Percentiles rank a stretch among this genome's conserved stretches.
Conservation (phyloP, 2,113 vertebrate genomes). For the Hyaena hyaena region DNA sequence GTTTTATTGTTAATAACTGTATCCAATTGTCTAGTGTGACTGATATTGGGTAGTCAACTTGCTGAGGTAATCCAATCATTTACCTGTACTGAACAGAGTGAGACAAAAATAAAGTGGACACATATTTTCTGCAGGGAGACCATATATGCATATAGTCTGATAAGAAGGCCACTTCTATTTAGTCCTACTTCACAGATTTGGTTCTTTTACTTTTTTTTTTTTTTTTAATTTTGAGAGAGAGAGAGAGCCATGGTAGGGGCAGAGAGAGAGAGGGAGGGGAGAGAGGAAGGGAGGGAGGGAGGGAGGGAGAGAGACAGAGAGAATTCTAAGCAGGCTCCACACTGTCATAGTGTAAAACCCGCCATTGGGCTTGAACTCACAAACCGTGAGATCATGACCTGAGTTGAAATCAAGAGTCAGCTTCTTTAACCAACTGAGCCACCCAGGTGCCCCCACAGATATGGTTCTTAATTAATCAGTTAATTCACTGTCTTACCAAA, state of each 20-base stretch:
- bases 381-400: too few relatives aligned
- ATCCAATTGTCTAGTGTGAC: not conserved
- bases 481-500: not conserved
- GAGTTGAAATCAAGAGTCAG: too few relatives aligned
- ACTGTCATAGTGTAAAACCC: too few relatives aligned
- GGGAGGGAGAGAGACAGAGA: too few relatives aligned
- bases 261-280: too few relatives aligned
- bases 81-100: not conserved
- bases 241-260: too few relatives aligned
- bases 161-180: not conserved
- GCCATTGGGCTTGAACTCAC: too few relatives aligned
- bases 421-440: too few relatives aligned
- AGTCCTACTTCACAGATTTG: not conserved
- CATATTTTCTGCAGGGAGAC: constrained; percentile 9
- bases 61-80: not conserved
- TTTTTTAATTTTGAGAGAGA: too few relatives aligned
- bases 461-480: not conserved
- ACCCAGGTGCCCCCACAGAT: not conserved
- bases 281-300: too few relatives aligned
- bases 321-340: too few relatives aligned
- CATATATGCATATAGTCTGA: not conserved
- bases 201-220: not conserved
- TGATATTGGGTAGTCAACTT: not conserved
- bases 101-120: not conserved
- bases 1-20: constrained; percentile 16